Evolutionary conservation across 2,797 vertebrate genomes (phyloP), one percentile per base, ranked within the genome.

Genomic region (Lycodopsis pacificus): DNA sequence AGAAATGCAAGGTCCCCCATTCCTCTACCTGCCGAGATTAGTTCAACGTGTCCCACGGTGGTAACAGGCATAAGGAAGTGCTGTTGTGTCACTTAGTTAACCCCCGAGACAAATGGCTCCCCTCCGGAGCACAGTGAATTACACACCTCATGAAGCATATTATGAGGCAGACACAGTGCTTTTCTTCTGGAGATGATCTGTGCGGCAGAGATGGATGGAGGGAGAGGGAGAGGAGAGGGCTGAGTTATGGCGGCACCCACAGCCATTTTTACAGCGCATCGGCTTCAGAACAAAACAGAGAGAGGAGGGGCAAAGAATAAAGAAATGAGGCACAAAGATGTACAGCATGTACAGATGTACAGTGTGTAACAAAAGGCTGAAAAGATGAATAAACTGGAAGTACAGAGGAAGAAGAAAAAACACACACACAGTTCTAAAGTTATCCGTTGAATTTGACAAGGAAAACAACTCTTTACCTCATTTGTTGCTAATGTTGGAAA

Each of bases 91-190:
- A 95, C 93, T 96, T 97, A 96, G 96, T 96, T 97, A 97, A 97
- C 96, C 94, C 93, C 88, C 86, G 92, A 97, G 96, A 96, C 94
- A 95, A 96, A 97, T 96, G 94, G 92, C 93, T 93, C 91, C 93
- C 93, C 95, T 86, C 95, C 90, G 92, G 95, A 94, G 94, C 93
- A 93, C 93, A 94, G 95, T 95, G 95, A 96, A 96, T 97, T 96
- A 97, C 95, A 93, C 95, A 97, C 95, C 96, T 97, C 96, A 95
- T 95, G 95, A 96, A 96, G 95, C 95, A 96, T 96, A 97, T 97
- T 96, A 97, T 96, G 93, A 94, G 93, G 92, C 95, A 94, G 93
- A 93, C 93, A 93, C 94, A 94, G 93, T 94, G 95, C 95, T 96
- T 91, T 96, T 97, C 96, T 97, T 95, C 87, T 77, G 91, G 95